Conservation (phyloP, 2,113 vertebrate species). For the Otis tarda region DNA sequence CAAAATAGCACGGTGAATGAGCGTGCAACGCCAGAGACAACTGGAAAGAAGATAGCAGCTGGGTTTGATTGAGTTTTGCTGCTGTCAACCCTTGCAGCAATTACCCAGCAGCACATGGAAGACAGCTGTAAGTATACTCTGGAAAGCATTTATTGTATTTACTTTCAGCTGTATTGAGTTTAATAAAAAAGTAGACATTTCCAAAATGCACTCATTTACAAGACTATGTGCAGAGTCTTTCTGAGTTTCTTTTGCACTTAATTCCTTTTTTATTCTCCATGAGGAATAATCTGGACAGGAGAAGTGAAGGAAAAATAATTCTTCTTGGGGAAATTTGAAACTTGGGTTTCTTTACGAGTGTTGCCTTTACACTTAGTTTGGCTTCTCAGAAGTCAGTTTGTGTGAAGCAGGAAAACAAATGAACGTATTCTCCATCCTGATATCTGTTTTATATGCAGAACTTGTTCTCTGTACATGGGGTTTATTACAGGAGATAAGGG, state of each 20-base stretch:
- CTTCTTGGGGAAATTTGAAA: not conserved
- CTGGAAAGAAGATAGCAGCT: not conserved
- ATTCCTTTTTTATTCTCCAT: not conserved
- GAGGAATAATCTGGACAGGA: not conserved
- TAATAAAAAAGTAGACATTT: not conserved
- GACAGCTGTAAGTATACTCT: not conserved
- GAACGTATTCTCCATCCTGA: not conserved
- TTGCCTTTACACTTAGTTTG: not conserved
- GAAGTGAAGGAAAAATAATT: not conserved
- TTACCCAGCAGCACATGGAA: not conserved
- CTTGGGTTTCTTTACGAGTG: fast-evolving
- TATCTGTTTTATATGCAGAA: not conserved
- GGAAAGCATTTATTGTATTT: not conserved
- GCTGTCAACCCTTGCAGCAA: not conserved
- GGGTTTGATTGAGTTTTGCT: not conserved
- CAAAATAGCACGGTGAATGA: not conserved
- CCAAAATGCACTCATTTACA: not conserved
- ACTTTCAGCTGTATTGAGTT: not conserved
- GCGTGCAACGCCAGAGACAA: not conserved
- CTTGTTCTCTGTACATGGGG: fast-evolving
- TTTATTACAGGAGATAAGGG: not conserved
- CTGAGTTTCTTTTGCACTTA: not conserved
- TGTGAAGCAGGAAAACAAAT: not conserved
- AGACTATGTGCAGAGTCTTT: not conserved
- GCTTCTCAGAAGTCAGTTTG: not conserved